Conservation (phyloP, 2,113 vertebrate species). For the Calidris pygmaea region DNA sequence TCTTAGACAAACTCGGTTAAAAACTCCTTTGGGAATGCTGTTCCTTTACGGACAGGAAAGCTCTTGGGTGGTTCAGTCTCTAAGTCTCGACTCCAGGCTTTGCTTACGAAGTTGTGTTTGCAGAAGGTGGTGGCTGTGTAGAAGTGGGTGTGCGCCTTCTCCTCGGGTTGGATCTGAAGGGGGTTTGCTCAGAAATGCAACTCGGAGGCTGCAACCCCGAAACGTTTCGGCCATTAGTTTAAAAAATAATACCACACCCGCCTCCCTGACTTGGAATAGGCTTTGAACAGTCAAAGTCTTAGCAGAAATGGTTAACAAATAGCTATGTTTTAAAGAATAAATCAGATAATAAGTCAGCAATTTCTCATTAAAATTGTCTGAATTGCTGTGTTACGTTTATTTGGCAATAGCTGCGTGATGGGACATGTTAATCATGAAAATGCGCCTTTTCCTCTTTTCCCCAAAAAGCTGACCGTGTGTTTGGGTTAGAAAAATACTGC, state of each 20-base stretch:
- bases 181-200: background rate
- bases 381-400: background rate
- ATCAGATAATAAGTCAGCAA: background rate
- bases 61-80: background rate
- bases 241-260: background rate
- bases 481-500: background rate
- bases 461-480: accelerated
- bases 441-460: background rate
- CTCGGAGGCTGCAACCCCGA: background rate
- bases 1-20: background rate
- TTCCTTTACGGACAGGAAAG: accelerated
- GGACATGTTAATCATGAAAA: background rate
- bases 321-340: background rate
- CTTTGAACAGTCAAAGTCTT: background rate
- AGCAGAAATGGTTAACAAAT: background rate
- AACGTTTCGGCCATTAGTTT: background rate
- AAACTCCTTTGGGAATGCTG: background rate
- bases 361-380: background rate
- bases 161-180: background rate
- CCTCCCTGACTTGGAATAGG: background rate
- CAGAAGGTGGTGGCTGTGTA: background rate
- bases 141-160: accelerated
- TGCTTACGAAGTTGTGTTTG: background rate
- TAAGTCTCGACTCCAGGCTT: background rate
- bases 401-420: background rate